These are phyloP conservation scores for Engystomops pustulosus DNA, from an alignment of 2,113 vertebrate genomes.

Conservation along the genomic window DNA sequence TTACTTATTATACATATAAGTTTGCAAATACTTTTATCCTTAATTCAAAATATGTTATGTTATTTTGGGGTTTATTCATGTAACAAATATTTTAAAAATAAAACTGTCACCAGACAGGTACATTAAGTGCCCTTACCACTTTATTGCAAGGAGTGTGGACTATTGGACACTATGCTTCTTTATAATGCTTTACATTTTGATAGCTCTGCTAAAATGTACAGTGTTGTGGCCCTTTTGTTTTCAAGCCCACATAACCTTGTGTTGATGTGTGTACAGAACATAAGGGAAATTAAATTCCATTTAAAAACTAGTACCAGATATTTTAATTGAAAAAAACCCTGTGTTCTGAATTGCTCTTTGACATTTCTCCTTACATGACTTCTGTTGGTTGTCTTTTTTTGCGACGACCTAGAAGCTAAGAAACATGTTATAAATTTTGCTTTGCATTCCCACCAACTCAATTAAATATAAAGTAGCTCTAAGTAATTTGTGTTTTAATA, in stretches of 20 bases:
- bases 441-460: slow-evolving; percentile 67
- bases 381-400: background rate
- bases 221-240: background rate
- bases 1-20: too few species aligned
- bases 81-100: too few species aligned
- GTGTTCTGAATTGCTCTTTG: slow-evolving; percentile 1
- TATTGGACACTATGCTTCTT: too few species aligned
- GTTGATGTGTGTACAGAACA: background rate
- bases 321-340: background rate
- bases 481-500: slow-evolving; percentile 77
- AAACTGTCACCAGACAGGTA: too few species aligned
- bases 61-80: too few species aligned
- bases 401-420: background rate
- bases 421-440: slow-evolving; percentile 67
- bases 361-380: slow-evolving; percentile 39
- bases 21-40: too few species aligned
- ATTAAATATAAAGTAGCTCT: slow-evolving; percentile 69
- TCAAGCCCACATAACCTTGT: background rate
- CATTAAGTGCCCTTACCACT: too few species aligned
- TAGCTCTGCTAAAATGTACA: too few species aligned
- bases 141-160: too few species aligned
- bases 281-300: background rate
- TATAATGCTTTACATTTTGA: too few species aligned
- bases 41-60: too few species aligned
- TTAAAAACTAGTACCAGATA: background rate